Evolutionary conservation across 1,140 invertebrate species (phyloP).

Genomic region (Helicoverpa zea): DNA sequence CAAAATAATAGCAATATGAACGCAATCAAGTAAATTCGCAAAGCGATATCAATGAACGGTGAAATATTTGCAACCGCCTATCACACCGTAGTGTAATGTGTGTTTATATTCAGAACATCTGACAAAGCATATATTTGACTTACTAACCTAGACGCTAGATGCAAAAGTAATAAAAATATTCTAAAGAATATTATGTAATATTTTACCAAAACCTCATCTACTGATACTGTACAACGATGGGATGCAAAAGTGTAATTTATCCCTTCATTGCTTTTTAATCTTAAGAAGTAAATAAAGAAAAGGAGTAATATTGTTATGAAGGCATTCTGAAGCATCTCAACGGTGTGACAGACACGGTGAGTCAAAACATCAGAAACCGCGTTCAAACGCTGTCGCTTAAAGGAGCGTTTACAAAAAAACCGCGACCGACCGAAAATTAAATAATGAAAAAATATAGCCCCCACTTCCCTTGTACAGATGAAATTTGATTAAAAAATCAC

Average conservation of each 20-base stretch:
- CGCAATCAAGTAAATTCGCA: constrained; percentile 18
- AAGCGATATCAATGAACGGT: constrained; percentile 71
- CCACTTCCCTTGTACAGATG: constrained; percentile 83
- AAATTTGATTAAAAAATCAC: constrained; percentile 87
- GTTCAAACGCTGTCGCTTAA: constrained; percentile 80
- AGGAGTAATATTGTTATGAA: too few species aligned
- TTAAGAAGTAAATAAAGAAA: too few species aligned
- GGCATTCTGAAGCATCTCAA: too few species aligned
- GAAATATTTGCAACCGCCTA: constrained; percentile 52
- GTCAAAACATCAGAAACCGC: constrained; percentile 40
- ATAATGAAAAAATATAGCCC: constrained; percentile 86
- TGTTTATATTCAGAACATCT: too few species aligned
- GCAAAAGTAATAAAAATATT: too few species aligned
- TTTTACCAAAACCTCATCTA: too few species aligned
- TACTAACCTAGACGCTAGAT: too few species aligned
- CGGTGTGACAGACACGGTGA: constrained; percentile 36
- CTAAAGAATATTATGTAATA: too few species aligned
- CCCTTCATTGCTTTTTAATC: too few species aligned
- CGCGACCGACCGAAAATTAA: constrained; percentile 84
- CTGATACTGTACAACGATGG: too few species aligned
- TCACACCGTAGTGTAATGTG: constrained; percentile 67
- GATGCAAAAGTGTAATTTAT: too few species aligned
- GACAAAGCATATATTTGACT: too few species aligned
- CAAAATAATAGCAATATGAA: constrained; percentile 55
- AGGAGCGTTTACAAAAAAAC: constrained; percentile 77